Conservation (phyloP, 2,797 vertebrate genomes). For the Delichon dasypus region DNA sequence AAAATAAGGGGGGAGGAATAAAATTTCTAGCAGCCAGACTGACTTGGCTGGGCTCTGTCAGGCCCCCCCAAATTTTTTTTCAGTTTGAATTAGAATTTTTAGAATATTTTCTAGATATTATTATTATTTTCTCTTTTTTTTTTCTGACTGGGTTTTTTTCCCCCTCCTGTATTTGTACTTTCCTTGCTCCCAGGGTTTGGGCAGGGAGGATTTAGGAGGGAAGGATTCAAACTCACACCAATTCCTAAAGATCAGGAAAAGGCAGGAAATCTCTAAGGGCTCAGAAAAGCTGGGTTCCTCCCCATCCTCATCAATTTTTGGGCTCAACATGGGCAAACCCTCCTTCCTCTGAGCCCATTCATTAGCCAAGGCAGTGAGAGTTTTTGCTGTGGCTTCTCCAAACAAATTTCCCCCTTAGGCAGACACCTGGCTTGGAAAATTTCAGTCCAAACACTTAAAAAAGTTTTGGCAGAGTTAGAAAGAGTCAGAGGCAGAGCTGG, state of each 20-base stretch:
- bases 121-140: background rate
- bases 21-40: background rate
- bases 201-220: background rate
- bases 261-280: accelerated
- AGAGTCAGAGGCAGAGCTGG: background rate
- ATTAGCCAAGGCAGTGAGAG: background rate
- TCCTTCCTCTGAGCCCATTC: background rate
- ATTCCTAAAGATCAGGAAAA: background rate
- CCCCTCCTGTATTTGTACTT: background rate
- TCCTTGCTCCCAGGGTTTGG: background rate
- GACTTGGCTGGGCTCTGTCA: background rate
- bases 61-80: accelerated
- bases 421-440: conserved; percentile 23
- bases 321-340: background rate
- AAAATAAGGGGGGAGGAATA: accelerated
- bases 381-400: background rate
- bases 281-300: accelerated
- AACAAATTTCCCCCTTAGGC: background rate
- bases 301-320: too few relatives aligned
- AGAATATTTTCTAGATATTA: background rate
- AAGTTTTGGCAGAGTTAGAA: background rate
- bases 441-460: background rate
- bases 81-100: background rate
- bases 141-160: too few relatives aligned
- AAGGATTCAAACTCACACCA: background rate